These are phyloP conservation scores for Myrmophylax atrothorax DNA, from an alignment of 2,113 vertebrate genomes.

Conservation along the genomic window DNA sequence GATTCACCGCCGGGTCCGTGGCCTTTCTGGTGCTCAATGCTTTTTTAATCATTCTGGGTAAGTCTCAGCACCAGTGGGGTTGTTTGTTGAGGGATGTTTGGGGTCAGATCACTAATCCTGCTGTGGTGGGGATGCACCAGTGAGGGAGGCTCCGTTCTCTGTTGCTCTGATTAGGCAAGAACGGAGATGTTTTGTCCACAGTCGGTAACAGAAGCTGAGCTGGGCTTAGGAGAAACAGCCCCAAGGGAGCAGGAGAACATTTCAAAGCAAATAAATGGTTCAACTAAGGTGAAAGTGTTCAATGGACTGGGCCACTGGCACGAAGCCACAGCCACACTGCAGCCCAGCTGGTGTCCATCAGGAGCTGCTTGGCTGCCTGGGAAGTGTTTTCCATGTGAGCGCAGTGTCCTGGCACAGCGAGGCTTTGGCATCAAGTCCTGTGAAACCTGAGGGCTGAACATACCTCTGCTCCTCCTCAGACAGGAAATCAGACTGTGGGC, in stretches of 20 bases:
- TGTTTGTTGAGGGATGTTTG: background rate
- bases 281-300: slow-evolving; percentile 27
- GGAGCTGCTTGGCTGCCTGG: background rate
- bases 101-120: background rate
- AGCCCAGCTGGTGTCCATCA: slow-evolving; percentile 57
- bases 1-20: slow-evolving; percentile 80
- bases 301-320: background rate
- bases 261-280: slow-evolving; percentile 57
- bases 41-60: slow-evolving; percentile 83
- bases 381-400: slow-evolving; percentile 60
- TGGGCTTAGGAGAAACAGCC: slow-evolving; percentile 1
- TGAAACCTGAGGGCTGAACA: background rate
- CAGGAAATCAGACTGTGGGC: background rate
- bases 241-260: background rate
- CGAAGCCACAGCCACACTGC: background rate
- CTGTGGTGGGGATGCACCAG: background rate
- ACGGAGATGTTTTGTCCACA: background rate
- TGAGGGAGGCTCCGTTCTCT: background rate
- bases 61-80: background rate
- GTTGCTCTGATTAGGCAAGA: background rate
- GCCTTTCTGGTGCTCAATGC: slow-evolving; percentile 84
- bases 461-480: background rate
- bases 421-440: background rate
- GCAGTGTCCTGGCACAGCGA: slow-evolving; percentile 8
- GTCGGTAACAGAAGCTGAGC: slow-evolving; percentile 45